Base-by-base conservation (phyloP, 92 coral and sea anemone species). In the Plumapathes pennacea region DNA sequence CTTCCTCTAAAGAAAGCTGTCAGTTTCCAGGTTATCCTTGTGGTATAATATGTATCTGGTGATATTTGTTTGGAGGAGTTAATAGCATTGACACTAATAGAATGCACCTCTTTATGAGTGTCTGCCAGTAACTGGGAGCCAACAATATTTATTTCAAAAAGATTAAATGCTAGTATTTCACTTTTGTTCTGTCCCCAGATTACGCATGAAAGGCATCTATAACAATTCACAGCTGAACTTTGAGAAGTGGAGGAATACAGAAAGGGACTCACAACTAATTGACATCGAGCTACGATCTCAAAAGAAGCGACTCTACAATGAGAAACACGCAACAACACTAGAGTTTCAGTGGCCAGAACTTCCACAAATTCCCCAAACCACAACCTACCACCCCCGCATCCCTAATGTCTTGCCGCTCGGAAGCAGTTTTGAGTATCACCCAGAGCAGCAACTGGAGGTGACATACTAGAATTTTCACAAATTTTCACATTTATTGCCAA, bases 311-410 rank as follows among this genome's bases (percentile, higher is more conserved):
- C 89, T 74, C n/a, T 94, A 79, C 46, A 78, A 74, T n/a, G 97
- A 85, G 51, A 94, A 75, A 61, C 96, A 94, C 60, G 55, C 69
- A 5, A 72, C 88, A 0, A 79, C 86, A 14, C 60, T 82, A 13
- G 71, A 84, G 66, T 70, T 94, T 25, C 96, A 89, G 69, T 94
- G 99, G 99, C 99, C 97, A 7, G 81, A 80, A 38, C 78, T 73
- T n/a, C 95, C 86, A 13, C 46, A 78, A 11, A 80, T 83, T 48
- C 30, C 71, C 8, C 67, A 62, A 29, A 42, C 72, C 27, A 54
- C 80, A 15, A 25, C 65, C 0, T 88, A 84, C 31, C 85, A 74
- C 1, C 86, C 96, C n/a, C 30, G 96, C 37, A 83, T 83, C 33
- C 85, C 96, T 8, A 88, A 74, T 58, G 89, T 88, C 4, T 25